These are phyloP conservation scores for Hemiscyllium ocellatum DNA, from an alignment of 2,113 vertebrate species.

Conservation along the genomic window DNA sequence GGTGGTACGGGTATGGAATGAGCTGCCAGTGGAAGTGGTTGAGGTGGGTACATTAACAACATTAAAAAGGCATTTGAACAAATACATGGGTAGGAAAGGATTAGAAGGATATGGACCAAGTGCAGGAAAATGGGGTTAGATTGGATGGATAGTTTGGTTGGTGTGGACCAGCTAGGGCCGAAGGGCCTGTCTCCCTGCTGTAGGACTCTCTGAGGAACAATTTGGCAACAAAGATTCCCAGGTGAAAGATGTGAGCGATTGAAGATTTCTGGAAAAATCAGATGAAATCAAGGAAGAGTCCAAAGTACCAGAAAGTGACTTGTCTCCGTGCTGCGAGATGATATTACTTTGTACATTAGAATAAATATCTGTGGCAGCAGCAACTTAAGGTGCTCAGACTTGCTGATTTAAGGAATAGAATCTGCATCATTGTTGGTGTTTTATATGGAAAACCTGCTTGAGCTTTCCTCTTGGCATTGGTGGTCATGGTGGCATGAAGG, in stretches of 20 bases:
- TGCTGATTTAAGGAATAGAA: not conserved
- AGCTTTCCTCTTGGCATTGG: not conserved
- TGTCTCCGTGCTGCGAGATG: not conserved
- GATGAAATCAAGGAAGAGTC: conserved; percentile 70
- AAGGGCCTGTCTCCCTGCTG: too few species aligned
- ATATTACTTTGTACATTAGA: not conserved
- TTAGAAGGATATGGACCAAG: too few species aligned
- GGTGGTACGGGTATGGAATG: too few species aligned
- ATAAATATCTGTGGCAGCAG: not conserved
- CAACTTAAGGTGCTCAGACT: too few species aligned
- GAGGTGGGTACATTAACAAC: too few species aligned
- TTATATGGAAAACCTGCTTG: not conserved
- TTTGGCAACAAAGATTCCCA: conserved; percentile 42
- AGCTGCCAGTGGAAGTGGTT: too few species aligned
- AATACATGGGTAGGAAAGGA: too few species aligned
- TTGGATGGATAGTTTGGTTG: too few species aligned
- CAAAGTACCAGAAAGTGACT: conserved; percentile 76
- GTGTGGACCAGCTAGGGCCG: too few species aligned
- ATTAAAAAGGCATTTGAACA: too few species aligned
- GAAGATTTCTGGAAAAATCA: conserved; percentile 75
- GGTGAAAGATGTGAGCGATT: conserved; percentile 82
- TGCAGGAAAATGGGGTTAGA: too few species aligned
- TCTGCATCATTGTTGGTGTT: not conserved
- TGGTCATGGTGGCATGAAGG: not conserved
- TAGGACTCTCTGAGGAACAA: too few species aligned